Conservation (phyloP, 1,140 invertebrate genomes). For the Neelides sp. region DNA sequence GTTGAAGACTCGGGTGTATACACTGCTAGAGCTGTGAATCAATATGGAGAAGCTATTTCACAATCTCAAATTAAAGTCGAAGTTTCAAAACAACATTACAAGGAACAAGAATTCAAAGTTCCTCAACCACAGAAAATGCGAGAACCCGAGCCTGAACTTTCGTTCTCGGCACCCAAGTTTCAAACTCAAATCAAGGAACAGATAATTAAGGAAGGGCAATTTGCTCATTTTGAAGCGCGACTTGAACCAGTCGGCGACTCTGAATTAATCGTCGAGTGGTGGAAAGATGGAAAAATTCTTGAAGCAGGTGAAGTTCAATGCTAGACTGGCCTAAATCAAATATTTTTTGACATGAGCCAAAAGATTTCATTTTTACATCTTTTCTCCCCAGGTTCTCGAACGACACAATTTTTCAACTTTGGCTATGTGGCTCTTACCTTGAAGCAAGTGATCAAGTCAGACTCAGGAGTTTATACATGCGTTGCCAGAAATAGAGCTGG, state of each 20-base stretch:
- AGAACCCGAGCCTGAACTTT: constrained; percentile 62
- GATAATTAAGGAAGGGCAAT: constrained; percentile 77
- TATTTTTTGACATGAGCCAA: constrained; percentile 9
- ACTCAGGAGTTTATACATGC: constrained; percentile 84
- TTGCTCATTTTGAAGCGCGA: constrained; percentile 89
- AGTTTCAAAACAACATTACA: too few relatives aligned
- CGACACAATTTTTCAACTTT: constrained; percentile 90
- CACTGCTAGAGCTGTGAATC: constrained; percentile 75
- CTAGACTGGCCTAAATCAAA: neutral
- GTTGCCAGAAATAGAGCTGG: constrained; percentile 75
- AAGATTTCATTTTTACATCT: constrained; percentile 29
- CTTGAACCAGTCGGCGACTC: constrained; percentile 86
- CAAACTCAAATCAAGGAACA: constrained; percentile 85
- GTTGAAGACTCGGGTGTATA: constrained; percentile 85
- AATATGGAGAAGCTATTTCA: constrained; percentile 50
- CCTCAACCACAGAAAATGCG: constrained; percentile 59
- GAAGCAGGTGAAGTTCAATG: constrained; percentile 63
- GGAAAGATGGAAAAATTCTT: constrained; percentile 78
- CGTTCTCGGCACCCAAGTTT: constrained; percentile 69
- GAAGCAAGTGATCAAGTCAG: constrained; percentile 76
- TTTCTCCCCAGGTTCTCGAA: constrained; percentile 68
- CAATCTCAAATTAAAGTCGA: constrained; percentile 24
- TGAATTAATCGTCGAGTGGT: constrained; percentile 84
- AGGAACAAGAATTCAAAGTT: too few relatives aligned
- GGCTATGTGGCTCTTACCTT: constrained; percentile 93